Base-by-base conservation (phyloP, 64 coral and sea anemone genomes). In the Platygyra sinensis region DNA sequence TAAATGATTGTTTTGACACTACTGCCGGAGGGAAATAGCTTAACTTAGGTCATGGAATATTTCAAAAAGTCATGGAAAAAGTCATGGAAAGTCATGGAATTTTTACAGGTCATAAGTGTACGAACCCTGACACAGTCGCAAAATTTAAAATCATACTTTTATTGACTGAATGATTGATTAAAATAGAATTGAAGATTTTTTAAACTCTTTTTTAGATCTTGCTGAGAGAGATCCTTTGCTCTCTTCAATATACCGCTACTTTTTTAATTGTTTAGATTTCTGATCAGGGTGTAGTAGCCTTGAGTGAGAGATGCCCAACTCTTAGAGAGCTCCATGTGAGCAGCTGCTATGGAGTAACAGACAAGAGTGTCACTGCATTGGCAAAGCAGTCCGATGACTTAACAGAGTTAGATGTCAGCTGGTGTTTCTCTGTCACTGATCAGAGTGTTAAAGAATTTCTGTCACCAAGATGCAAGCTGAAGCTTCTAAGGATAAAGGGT, bases 271-370 rank as follows among this genome's bases (percentile, higher is more conserved):
- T 89, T n/a, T 61, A 98, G 96, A 72, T 98, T 52, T 98, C 96
- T 50, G 96, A 98, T 92, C 77, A 86, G 10, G 96, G 96, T 16
- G 61, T 98, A 32, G 36, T 92, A 16, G 79, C 88, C 31, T 60
- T 98, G 55, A 80, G 72, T 59, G 36, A 92, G 18, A 72, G 75
- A 60, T 98, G 93, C 29, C 62, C 30, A 60, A 87, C 92, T 55
- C 90, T 98, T 61, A 31, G 62, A 75, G 93, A 94, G 57, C 42
- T 98, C 8, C 64, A 78, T 90, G 96, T 98, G 31, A 98, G 96
- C 29, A 94, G 93, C 62, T 94, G 93, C 33, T 98, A 98, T 92
- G 96, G 96, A 78, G 89, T 98, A 28, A 92, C 96, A 76, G 93
- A 98, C 79, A 86, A 84, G 63, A 89, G 86, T 30, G 65, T 98